phyloP scores from a whole-genome alignment of 2,888 invertebrate species.

The Stegophylla sp. region DNA sequence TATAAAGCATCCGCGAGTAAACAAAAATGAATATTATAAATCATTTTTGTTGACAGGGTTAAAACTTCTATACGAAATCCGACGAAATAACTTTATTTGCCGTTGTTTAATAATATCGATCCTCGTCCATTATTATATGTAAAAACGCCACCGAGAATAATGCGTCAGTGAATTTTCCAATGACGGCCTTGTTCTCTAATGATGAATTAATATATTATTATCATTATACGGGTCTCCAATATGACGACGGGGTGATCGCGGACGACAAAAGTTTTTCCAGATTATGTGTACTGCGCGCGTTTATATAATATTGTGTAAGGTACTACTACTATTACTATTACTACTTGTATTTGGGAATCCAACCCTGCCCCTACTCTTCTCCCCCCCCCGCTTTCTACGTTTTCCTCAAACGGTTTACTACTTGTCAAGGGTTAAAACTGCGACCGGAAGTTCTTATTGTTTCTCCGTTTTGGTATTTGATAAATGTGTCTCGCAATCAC shows the following conservation, averaged over 20 bases:
- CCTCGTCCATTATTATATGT: conserved; percentile 5
- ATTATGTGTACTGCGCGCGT: background rate
- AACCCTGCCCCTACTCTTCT: background rate
- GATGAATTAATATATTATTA: conserved; percentile 42
- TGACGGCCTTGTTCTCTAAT: conserved; percentile 20
- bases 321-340: too few relatives aligned
- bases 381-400: too few relatives aligned
- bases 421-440: conserved; percentile 29
- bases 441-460: conserved; percentile 18
- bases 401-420: background rate
- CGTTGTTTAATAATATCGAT: conserved; percentile 35
- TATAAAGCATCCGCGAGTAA: background rate
- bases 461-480: conserved; percentile 28
- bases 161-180: conserved; percentile 12
- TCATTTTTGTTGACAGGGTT: conserved; percentile 47
- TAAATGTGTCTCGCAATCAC: conserved; percentile 28
- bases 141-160: background rate
- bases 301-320: conserved; percentile 1
- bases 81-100: conserved; percentile 19
- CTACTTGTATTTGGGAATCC: background rate
- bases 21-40: conserved; percentile 43
- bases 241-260: background rate
- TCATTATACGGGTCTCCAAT: background rate
- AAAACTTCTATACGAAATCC: conserved; percentile 33
- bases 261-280: conserved; percentile 28